These are phyloP conservation scores for Oncorhynchus nerka DNA, from an alignment of 2,113 vertebrate genomes.

Conservation along the genomic window DNA sequence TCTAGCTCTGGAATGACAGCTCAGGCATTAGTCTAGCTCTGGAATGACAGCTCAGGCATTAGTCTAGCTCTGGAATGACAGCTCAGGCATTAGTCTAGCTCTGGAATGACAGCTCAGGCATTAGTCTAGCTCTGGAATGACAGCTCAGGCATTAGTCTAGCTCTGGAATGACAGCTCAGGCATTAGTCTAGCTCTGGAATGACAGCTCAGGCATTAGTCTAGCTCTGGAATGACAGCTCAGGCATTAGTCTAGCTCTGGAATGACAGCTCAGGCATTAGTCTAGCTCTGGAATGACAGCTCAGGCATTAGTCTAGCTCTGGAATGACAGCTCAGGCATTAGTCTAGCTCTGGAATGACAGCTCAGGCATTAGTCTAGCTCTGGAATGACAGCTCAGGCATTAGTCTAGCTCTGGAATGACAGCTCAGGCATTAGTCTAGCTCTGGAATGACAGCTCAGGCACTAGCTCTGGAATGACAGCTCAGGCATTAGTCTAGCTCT, in stretches of 20 bases:
- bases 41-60: constrained; percentile 43
- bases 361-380: constrained; percentile 23
- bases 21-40: constrained; percentile 21
- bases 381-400: constrained; percentile 19
- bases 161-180: constrained; percentile 43
- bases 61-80: background rate
- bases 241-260: constrained; percentile 19
- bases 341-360: constrained; percentile 38
- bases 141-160: constrained; percentile 16
- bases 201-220: constrained; percentile 16
- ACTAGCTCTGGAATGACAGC: constrained; percentile 40
- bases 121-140: background rate
- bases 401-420: constrained; percentile 36
- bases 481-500: constrained; percentile 25
- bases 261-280: constrained; percentile 15
- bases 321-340: constrained; percentile 16
- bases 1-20: background rate
- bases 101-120: constrained; percentile 44
- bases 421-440: constrained; percentile 23
- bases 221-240: constrained; percentile 41
- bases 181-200: constrained; percentile 9
- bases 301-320: constrained; percentile 24
- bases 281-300: constrained; percentile 38
- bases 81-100: constrained; percentile 21
- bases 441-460: constrained; percentile 16